These are phyloP conservation scores for Scaptodrosophila lebanonensis DNA, from an alignment of 1,140 invertebrate species.

Conservation along the genomic window DNA sequence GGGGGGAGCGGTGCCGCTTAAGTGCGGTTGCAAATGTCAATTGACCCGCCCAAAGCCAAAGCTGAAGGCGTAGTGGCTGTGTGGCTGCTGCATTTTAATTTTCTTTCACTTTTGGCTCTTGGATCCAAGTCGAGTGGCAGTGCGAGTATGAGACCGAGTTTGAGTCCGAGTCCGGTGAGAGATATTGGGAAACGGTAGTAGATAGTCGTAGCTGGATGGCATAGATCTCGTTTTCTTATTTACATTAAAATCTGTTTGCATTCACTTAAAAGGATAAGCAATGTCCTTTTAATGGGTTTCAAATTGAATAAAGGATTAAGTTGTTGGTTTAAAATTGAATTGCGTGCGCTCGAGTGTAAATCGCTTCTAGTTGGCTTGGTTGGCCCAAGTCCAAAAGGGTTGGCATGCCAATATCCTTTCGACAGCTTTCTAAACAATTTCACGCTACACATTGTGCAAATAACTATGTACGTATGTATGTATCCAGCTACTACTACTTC, in stretches of 20 bases:
- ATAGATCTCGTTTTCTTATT: slow-evolving; percentile 77
- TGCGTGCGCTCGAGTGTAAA: slow-evolving; percentile 60
- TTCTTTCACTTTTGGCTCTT: slow-evolving; percentile 28
- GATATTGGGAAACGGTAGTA: slow-evolving; percentile 46
- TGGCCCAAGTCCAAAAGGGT: slow-evolving; percentile 22
- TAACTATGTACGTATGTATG: neutral
- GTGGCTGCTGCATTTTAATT: slow-evolving; percentile 72
- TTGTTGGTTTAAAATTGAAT: slow-evolving; percentile 77
- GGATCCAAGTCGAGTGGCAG: no score
- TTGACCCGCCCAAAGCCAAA: slow-evolving; percentile 56
- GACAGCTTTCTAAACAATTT: slow-evolving; percentile 22
- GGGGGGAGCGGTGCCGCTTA: slow-evolving; percentile 41
- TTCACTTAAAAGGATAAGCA: slow-evolving; percentile 78
- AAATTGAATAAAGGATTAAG: slow-evolving; percentile 78
- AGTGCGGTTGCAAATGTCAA: slow-evolving; percentile 77
- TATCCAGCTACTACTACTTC: neutral
- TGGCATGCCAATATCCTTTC: slow-evolving; percentile 7
- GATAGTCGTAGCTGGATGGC: no score
- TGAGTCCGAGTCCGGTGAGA: neutral
- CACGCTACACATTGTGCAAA: slow-evolving; percentile 23
- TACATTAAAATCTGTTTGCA: slow-evolving; percentile 78
- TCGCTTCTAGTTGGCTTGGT: slow-evolving; percentile 28
- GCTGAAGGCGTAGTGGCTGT: slow-evolving; percentile 50
- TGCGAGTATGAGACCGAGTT: neutral
- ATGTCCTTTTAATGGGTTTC: slow-evolving; percentile 78